Evolutionary conservation across 2,797 vertebrate genomes (phyloP).

Genomic region (Sardinella longiceps): DNA sequence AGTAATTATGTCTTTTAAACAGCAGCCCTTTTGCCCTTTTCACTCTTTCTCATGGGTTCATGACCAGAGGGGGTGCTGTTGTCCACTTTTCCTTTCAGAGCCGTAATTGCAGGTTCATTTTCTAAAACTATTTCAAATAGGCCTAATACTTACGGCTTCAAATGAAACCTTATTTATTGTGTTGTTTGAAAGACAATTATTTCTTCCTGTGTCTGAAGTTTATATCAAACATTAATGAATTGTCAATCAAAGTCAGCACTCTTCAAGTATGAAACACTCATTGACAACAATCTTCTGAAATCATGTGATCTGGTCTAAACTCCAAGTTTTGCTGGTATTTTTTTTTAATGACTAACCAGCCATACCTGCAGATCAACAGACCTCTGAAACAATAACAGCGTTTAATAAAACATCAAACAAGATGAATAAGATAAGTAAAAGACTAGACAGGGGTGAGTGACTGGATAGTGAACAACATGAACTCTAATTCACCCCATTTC

Average conservation of each 20-base stretch:
- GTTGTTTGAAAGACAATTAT: background rate
- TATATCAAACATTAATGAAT: background rate
- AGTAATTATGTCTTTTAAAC: background rate
- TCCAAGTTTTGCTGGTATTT: background rate
- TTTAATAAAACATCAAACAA: constrained; percentile 14
- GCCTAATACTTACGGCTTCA: background rate
- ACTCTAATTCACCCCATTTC: background rate
- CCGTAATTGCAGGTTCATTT: background rate
- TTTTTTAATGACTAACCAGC: background rate
- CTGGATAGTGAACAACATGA: constrained; percentile 1
- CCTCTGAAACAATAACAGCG: background rate
- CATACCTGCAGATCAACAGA: background rate
- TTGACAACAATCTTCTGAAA: background rate
- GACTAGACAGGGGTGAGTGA: background rate
- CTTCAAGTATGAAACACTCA: background rate
- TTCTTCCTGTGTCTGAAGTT: background rate
- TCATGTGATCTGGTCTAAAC: background rate
- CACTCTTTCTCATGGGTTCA: background rate
- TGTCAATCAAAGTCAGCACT: background rate
- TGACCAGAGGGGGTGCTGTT: constrained; percentile 17
- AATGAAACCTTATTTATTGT: background rate
- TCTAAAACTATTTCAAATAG: background rate
- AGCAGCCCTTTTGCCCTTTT: background rate
- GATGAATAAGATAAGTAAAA: background rate
- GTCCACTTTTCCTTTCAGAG: constrained; percentile 8